Conservation (phyloP, 1,140 invertebrate species). For the Coelopa frigida region DNA sequence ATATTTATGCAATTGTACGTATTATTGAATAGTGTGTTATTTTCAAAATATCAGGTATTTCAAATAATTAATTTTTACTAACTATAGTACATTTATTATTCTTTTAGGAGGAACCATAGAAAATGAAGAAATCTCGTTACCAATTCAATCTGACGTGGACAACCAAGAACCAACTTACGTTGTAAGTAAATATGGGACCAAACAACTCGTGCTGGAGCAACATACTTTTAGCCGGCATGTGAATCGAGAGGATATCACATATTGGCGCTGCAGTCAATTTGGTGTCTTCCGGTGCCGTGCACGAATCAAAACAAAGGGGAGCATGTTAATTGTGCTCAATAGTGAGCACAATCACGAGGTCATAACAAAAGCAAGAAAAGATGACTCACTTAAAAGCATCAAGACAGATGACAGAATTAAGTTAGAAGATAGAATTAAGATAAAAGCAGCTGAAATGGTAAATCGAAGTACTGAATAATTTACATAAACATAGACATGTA, state of each 20-base stretch:
- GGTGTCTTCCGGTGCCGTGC: conserved; percentile 39
- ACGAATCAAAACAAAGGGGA: conserved; percentile 36
- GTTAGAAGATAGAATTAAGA: background rate
- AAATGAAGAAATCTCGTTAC: too few species aligned
- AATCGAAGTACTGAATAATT: too few species aligned
- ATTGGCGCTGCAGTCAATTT: conserved; percentile 43
- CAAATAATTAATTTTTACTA: too few species aligned
- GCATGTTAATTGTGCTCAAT: conserved; percentile 35
- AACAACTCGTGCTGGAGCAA: conserved; percentile 38
- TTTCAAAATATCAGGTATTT: too few species aligned
- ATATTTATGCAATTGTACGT: background rate
- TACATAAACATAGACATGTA: too few species aligned
- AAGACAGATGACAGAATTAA: conserved; percentile 3
- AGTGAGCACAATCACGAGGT: conserved; percentile 43
- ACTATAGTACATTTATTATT: too few species aligned
- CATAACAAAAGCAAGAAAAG: conserved; percentile 37
- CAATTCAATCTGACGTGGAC: too few species aligned
- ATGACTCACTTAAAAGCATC: conserved; percentile 28
- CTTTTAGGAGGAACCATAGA: too few species aligned
- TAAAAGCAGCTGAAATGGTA: background rate
- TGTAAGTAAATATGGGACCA: conserved; percentile 42
- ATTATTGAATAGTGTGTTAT: too few species aligned
- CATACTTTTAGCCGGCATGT: conserved; percentile 43
- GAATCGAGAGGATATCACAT: conserved; percentile 37
- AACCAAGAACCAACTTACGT: conserved; percentile 32